These are phyloP conservation scores for Autographa gamma DNA, from an alignment of 2,888 invertebrate species.

Conservation along the genomic window DNA sequence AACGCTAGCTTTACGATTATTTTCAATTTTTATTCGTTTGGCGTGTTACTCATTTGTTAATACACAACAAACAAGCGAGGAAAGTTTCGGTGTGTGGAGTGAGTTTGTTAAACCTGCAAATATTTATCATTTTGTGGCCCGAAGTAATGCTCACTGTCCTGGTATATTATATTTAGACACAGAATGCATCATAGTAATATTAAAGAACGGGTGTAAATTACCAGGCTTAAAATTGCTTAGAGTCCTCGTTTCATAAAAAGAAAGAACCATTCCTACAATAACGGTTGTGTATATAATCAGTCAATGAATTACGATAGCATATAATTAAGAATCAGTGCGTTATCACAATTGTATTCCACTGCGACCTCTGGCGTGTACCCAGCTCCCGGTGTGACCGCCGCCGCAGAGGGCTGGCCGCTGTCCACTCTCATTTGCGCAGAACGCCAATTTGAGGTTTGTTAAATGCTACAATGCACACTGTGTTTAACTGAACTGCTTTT, in stretches of 20 bases:
- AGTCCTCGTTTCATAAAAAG: no score
- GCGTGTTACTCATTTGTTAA: background rate
- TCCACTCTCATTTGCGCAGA: slow-evolving; percentile 5
- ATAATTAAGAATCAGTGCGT: no score
- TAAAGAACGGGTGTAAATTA: no score
- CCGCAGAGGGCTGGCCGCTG: background rate
- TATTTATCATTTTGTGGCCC: background rate
- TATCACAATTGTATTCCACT: no score
- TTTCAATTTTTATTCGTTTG: slow-evolving; percentile 2
- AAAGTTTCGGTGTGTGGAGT: background rate
- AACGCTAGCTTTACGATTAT: slow-evolving; percentile 13
- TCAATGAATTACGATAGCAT: no score
- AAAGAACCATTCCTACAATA: no score
- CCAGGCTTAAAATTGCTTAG: no score
- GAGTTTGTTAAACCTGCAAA: background rate
- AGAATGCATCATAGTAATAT: no score
- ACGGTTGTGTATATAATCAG: no score
- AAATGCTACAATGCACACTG: slow-evolving; percentile 10
- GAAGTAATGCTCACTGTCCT: no score
- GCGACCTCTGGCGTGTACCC: background rate
- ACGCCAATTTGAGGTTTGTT: slow-evolving; percentile 14
- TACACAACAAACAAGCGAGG: background rate
- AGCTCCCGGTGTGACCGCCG: background rate
- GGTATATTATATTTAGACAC: no score
- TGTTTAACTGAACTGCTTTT: slow-evolving; percentile 5